Base-by-base conservation (phyloP, 2,888 invertebrate genomes). In the Boloria euphrosyne region DNA sequence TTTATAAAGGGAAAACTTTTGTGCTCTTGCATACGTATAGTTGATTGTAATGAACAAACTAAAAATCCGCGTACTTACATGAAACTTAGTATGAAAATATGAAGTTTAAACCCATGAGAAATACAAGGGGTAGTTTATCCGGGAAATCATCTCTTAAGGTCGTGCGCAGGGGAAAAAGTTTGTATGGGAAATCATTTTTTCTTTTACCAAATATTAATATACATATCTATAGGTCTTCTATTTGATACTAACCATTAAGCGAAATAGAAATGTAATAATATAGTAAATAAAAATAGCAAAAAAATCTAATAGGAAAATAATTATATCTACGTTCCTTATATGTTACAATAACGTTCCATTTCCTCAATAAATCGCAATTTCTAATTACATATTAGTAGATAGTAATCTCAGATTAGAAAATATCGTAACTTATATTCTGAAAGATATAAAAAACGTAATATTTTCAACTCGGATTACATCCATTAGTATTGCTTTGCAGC, bases 301-400 rank as follows among this genome's bases (percentile, higher is more conserved):
- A 22, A 31, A 62, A 47, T 49, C 16, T 6, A 58, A 22, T 47
- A 49, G 31, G 5, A 6, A 31, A 49, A 31, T 38, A 16, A 27
- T n/a, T n/a, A 31, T 47, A 13, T 47, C 13, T 49, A 4, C 5
- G 13, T 31, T 49, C 17, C 18, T 31, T 49, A 59, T 59, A 49
- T 17, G 6, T 31, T 59, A 59, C 47, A 14, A 27, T 57, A 57
- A 22, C 55, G 3, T 22, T 18, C 7, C 31, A 50, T 59, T 59
- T 50, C 50, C 59, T 59, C 50, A 50, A 59, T 59, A 59, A 59
- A n/a, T 59, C 3, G 18, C 49, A 50, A 59, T 47, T 58, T 47
- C 27, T 27, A 47, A 58, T 59, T 31, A 31, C 31, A 49, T 17
- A 59, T 59, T 59, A 50, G 31, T 6, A 7, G 50, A 59, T 59